Conservation (phyloP, 2,888 invertebrate species). For the Monochamus alternatus region DNA sequence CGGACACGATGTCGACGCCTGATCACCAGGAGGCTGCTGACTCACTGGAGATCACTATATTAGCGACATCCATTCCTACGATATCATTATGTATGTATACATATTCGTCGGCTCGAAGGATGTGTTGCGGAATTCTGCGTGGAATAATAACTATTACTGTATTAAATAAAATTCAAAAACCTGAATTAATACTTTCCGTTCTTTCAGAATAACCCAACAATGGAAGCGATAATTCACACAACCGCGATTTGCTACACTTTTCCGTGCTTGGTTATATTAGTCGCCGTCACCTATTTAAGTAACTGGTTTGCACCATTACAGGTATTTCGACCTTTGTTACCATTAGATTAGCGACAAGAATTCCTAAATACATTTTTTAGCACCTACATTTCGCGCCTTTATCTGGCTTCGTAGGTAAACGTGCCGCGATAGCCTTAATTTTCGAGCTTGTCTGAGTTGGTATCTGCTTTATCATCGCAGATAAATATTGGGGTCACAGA, state of each 20-base stretch:
- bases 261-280: neutral
- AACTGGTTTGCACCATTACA: neutral
- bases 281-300: neutral
- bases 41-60: slow-evolving; percentile 1
- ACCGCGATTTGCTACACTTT: neutral
- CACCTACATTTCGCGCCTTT: neutral
- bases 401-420: neutral
- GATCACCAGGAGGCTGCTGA: slow-evolving; percentile 8
- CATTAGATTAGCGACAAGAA: neutral
- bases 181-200: too few species aligned
- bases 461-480: neutral
- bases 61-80: neutral
- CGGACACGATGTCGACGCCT: neutral
- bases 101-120: neutral
- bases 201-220: too few species aligned
- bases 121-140: neutral
- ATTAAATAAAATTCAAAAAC: too few species aligned
- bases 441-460: neutral
- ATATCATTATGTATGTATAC: too few species aligned
- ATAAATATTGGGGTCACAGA: neutral
- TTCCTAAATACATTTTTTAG: neutral
- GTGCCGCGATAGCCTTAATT: neutral
- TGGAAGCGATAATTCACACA: neutral
- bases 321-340: neutral
- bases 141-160: too few species aligned